Evolutionary conservation across 1,140 invertebrate species (phyloP), one percentile per base, ranked within the genome.

Genomic region (Drosophila leontia): DNA sequence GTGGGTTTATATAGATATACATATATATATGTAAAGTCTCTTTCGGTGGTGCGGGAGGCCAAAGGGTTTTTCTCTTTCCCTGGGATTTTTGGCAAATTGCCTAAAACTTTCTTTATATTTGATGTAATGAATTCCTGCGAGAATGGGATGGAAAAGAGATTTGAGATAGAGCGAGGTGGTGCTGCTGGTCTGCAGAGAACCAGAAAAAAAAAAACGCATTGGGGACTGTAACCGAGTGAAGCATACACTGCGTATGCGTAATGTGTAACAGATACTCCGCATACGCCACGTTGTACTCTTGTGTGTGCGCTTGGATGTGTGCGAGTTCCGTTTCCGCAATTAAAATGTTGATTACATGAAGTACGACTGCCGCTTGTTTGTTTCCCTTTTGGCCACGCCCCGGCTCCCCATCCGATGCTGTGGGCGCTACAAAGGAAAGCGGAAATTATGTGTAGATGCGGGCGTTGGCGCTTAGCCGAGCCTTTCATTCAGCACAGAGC

Each of bases 261-360:
- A 87, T 88, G 62, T 84, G 84, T 84, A 75, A 80, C 84, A 88
- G 80, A 88, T 87, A 87, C 53, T 61, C 69, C 51, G 45, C 51
- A 50, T 29, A 60, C 26, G 57, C 42, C 57, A 37, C 58, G 62
- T 48, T 60, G 45, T 41, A 9, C 53, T 5, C 17, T 19, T 19
- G 3, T 39, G 34, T 44, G 60, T 41, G 61, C 47, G 63, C 62
- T 68, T 56, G 60, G 35, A 61, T 53, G 65, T 86, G 83, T 87
- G 80, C 55, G 84, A 90, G 84, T 88, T 87, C 84, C 84, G 84
- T 78, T 87, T 87, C 84, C 84, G 84, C 84, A 87, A 87, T 87
- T 87, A 87, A 87, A 87, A 87, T 87, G 84, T 87, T 87, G 84
- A 87, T 87, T 87, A 87, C 84, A 88, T 87, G 84, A 87, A 87